Evolutionary conservation across 2,888 invertebrate species (phyloP).

Genomic region (Cantharis lateralis): DNA sequence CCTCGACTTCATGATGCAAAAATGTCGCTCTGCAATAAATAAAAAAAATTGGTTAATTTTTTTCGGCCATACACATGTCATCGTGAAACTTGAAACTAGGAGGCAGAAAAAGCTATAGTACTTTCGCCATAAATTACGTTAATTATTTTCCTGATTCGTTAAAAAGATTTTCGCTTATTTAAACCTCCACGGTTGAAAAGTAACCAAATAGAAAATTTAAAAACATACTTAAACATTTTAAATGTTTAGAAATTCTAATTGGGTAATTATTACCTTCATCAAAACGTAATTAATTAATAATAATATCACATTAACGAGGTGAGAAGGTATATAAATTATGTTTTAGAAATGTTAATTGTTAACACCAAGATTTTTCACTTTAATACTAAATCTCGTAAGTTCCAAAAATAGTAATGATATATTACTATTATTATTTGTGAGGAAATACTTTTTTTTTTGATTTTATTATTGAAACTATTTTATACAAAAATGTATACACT

Average conservation of each 20-base stretch:
- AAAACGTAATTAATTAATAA: not conserved
- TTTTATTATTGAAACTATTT: too few species aligned
- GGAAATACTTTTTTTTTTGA: too few species aligned
- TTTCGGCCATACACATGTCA: not conserved
- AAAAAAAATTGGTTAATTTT: not conserved
- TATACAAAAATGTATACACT: too few species aligned
- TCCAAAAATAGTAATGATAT: too few species aligned
- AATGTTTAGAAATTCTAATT: not conserved
- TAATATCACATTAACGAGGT: not conserved
- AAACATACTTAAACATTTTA: too few species aligned
- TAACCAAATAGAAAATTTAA: not conserved
- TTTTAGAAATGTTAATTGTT: not conserved
- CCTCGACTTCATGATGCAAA: slow-evolving; percentile 11
- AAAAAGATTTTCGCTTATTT: not conserved
- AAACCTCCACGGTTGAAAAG: not conserved
- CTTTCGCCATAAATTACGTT: not conserved
- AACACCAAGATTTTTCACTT: not conserved
- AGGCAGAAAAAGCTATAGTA: too few species aligned
- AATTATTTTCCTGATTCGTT: not conserved
- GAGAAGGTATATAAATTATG: not conserved
- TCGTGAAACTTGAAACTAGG: too few species aligned
- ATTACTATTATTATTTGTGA: too few species aligned
- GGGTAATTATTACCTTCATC: not conserved
- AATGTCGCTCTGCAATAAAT: slow-evolving; percentile 15
- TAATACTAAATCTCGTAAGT: not conserved